These are phyloP conservation scores for Micrasema longulum DNA, from an alignment of 1,140 invertebrate species.

Conservation along the genomic window DNA sequence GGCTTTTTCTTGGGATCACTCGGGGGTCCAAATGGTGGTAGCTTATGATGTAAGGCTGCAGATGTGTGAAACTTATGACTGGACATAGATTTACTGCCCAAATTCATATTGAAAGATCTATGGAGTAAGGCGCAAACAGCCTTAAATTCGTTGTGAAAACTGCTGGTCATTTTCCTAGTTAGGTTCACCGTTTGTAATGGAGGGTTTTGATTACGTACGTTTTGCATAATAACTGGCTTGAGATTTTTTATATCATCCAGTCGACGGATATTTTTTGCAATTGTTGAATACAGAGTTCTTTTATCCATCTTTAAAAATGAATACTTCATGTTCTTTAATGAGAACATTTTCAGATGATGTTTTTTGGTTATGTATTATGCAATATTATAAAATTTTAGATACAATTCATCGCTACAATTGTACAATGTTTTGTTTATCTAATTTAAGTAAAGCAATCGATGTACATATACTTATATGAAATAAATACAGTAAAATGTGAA, in stretches of 20 bases:
- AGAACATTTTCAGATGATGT: conserved; percentile 28
- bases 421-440: too few species aligned
- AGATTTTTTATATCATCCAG: conserved; percentile 10
- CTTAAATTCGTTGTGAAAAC: conserved; percentile 42
- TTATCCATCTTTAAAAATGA: conserved; percentile 26
- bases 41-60: conserved; percentile 25
- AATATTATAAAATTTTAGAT: conserved; percentile 2
- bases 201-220: background rate
- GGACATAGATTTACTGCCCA: background rate
- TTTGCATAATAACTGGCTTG: background rate
- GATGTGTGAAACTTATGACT: conserved; percentile 46
- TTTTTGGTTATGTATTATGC: conserved; percentile 35
- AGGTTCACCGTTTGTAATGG: conserved; percentile 2
- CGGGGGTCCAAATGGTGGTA: conserved; percentile 49
- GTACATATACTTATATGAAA: too few species aligned
- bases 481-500: too few species aligned
- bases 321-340: conserved; percentile 22
- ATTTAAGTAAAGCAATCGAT: too few species aligned
- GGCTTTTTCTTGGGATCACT: conserved; percentile 25
- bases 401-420: too few species aligned
- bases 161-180: conserved; percentile 32
- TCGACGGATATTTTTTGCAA: conserved; percentile 18
- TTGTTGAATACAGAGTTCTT: conserved; percentile 14
- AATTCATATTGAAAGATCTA: conserved; percentile 21
- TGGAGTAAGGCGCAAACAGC: conserved; percentile 42